Conservation (phyloP, 1,140 invertebrate species). For the Halotydeus destructor region DNA sequence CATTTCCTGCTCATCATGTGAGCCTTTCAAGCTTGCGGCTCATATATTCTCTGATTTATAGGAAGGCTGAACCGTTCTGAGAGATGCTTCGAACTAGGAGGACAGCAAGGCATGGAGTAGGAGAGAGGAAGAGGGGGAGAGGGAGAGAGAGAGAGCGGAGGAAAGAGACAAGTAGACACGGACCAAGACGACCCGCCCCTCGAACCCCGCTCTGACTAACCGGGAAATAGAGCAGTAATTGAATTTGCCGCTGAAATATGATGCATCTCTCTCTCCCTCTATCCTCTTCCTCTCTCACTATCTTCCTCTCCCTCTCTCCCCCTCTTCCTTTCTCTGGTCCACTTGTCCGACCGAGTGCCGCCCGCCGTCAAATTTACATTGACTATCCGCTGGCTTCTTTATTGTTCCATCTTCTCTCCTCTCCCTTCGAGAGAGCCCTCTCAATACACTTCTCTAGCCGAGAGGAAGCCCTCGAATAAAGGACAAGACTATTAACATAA, state of each 20-base stretch:
- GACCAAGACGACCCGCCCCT: background rate
- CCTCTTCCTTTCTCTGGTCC: background rate
- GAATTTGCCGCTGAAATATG: background rate
- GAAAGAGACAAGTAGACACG: background rate
- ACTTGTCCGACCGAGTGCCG: too few species aligned
- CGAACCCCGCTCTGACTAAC: background rate
- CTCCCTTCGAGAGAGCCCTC: too few species aligned
- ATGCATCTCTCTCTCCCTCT: background rate
- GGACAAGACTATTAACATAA: too few species aligned
- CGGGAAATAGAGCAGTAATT: background rate
- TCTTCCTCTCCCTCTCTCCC: background rate
- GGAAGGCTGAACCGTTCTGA: background rate
- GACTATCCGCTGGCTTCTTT: too few species aligned
- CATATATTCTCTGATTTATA: background rate
- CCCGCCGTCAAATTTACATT: too few species aligned
- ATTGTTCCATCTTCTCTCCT: too few species aligned
- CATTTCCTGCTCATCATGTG: background rate
- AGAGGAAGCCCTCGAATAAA: too few species aligned
- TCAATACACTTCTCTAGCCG: too few species aligned
- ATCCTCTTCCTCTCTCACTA: background rate
- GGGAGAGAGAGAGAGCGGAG: conserved; percentile 4
- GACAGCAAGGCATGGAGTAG: background rate
- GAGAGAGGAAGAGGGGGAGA: background rate
- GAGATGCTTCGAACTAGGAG: background rate
- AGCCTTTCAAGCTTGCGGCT: background rate